Percentiles rank a stretch among this genome's conserved stretches.
Conservation (phyloP, 2,113 vertebrate genomes). For the Paracanthobrama guichenoti region DNA sequence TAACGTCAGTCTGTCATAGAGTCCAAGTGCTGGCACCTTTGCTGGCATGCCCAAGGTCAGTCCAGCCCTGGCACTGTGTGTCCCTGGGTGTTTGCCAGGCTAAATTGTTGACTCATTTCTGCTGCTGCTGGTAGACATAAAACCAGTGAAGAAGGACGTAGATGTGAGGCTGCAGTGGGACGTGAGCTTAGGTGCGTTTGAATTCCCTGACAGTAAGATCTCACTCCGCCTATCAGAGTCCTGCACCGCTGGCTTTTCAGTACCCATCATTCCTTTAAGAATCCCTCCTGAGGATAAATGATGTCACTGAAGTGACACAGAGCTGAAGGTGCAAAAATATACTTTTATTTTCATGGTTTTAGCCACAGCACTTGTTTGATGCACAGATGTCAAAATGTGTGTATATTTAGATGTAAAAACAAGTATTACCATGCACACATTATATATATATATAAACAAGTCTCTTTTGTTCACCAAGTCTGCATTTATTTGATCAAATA, state of each 20-base stretch:
- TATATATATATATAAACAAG: not conserved
- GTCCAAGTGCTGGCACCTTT: not conserved
- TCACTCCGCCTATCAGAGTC: not conserved
- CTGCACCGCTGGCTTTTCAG: not conserved
- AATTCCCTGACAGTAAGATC: not conserved
- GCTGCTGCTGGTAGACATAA: conserved; percentile 8
- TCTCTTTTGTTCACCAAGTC: not conserved
- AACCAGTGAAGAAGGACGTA: not conserved
- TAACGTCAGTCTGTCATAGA: conserved; percentile 8
- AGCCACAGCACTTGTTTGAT: not conserved
- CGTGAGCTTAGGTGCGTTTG: conserved; percentile 15
- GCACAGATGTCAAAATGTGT: not conserved
- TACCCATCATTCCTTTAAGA: not conserved
- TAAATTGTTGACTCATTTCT: conserved; percentile 30
- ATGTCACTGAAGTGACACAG: not conserved
- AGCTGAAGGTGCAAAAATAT: not conserved
- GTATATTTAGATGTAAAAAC: not conserved
- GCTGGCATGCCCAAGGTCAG: conserved; percentile 27
- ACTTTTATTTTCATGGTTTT: not conserved
- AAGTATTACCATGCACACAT: not conserved
- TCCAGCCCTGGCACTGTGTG: conserved; percentile 4
- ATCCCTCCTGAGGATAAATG: not conserved
- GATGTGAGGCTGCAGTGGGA: conserved; percentile 17
- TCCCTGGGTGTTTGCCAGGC: conserved; percentile 30
- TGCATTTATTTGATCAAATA: not conserved